Conservation (phyloP, 2,888 invertebrate species). For the Teinopalpus imperialis region DNA sequence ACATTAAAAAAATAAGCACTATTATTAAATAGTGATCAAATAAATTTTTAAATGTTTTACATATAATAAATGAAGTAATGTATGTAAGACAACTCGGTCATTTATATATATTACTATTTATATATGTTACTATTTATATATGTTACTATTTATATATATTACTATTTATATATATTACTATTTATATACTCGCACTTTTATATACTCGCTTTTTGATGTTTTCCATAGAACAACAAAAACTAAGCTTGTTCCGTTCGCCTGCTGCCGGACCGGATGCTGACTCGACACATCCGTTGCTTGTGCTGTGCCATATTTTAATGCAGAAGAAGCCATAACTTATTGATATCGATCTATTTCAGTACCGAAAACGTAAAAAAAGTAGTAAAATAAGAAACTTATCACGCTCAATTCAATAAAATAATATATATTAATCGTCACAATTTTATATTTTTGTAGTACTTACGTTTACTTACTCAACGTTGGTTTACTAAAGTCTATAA, state of each 20-base stretch:
- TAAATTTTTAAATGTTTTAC: too few relatives aligned
- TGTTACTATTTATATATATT: slow-evolving; percentile 9
- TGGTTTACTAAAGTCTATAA: too few relatives aligned
- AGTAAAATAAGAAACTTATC: too few relatives aligned
- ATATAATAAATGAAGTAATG: too few relatives aligned
- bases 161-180: too few relatives aligned
- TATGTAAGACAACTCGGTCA: slow-evolving; percentile 21
- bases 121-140: slow-evolving; percentile 15
- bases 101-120: slow-evolving; percentile 11
- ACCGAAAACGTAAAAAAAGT: slow-evolving; percentile 2
- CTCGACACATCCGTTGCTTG: slow-evolving; percentile 22
- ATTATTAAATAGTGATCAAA: too few relatives aligned
- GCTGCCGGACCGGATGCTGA: slow-evolving; percentile 20
- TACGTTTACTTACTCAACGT: too few relatives aligned
- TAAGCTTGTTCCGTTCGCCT: slow-evolving; percentile 22
- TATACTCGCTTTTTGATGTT: slow-evolving; percentile 23
- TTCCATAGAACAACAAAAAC: slow-evolving; percentile 24
- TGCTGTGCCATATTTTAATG: slow-evolving; percentile 20
- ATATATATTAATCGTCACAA: too few relatives aligned
- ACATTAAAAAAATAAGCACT: too few relatives aligned
- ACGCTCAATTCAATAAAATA: too few relatives aligned
- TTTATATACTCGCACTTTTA: too few relatives aligned
- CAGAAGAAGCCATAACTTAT: slow-evolving; percentile 20
- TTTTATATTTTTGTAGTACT: too few relatives aligned
- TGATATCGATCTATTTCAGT: slow-evolving; percentile 10